Evolutionary conservation across 1,140 invertebrate genomes (phyloP).

Genomic region (Listronotus bonariensis): DNA sequence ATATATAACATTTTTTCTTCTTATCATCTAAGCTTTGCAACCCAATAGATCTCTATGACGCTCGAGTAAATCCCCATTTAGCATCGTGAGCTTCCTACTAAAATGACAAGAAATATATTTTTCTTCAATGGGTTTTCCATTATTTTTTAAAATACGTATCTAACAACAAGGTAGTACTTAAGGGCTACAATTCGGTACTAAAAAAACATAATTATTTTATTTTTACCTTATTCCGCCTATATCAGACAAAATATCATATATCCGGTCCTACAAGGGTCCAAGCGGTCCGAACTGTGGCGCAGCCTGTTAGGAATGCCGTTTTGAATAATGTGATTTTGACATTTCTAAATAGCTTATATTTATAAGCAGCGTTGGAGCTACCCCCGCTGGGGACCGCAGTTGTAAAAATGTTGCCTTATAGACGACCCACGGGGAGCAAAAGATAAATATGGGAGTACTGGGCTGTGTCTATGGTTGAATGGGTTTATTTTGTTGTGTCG

Average conservation of each 20-base stretch:
- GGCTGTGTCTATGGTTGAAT: conserved; percentile 1
- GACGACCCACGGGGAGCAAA: conserved; percentile 30
- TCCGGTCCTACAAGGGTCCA: conserved; percentile 9
- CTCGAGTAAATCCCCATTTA: too few relatives aligned
- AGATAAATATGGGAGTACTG: conserved; percentile 29
- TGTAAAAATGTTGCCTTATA: conserved; percentile 36
- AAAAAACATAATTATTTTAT: neutral
- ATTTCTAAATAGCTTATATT: conserved; percentile 46
- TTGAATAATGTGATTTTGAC: conserved; percentile 46
- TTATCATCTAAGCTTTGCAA: too few relatives aligned
- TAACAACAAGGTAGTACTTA: too few relatives aligned
- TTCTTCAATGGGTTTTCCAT: too few relatives aligned
- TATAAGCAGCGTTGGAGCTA: conserved; percentile 38
- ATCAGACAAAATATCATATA: conserved; percentile 21
- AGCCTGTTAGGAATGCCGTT: conserved; percentile 34
- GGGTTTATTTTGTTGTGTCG: conserved; percentile 2
- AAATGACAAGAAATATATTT: too few relatives aligned
- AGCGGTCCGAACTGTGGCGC: conserved; percentile 6
- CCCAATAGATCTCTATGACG: too few relatives aligned
- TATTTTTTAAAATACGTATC: too few relatives aligned
- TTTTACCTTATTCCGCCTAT: neutral
- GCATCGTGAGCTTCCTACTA: too few relatives aligned
- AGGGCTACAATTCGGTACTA: too few relatives aligned
- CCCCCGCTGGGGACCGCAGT: conserved; percentile 34
- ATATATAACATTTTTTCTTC: too few relatives aligned